Base-by-base conservation (phyloP, 2,888 invertebrate species). In the Neoaliturus tenellus region DNA sequence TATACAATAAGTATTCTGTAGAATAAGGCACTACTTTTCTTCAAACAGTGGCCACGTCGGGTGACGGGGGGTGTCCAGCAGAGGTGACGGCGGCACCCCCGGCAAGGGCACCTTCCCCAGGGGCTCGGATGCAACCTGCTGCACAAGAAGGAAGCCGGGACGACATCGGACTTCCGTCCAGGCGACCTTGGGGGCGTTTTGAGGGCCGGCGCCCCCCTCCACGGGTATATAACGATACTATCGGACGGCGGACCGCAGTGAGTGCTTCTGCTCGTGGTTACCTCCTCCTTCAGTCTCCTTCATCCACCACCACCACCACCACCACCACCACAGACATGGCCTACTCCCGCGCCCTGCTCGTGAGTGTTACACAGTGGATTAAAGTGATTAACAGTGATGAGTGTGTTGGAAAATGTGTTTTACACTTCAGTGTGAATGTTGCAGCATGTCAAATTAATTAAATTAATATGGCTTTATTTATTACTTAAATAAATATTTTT, bases 141-240 rank as follows among this genome's bases (percentile, higher is more conserved):
- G 25, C 62, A 25, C 31, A 31, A 62, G 62, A 14, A 62, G 62
- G 62, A 62, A 55, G 55, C 55, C 20, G 55, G 23, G 71, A 41
- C 71, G 71, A 41, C 71, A 71, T 71, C 71, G 71, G 71, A 71
- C 71, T 71, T 71, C 71, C 71, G 71, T 71, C 71, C 71, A 71
- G 71, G 35, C 39, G 71, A 71, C 71, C 71, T 71, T 41, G 71
- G 71, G 23, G 71, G 71, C n/a, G n/a, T 71, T 41, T 62, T 62
- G 62, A 62, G 28, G 71, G 41, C 35, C 71, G 39, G 71, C 71
- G n/a, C 31, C 41, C 71, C 71, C 71, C 71, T 71, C 71, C 71
- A 71, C 71, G 71, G 41, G 71, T 71, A 71, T 71, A 71, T 71
- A 71, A 71, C 71, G 71, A 71, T 71, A 71, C 71, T 41, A 71